Conservation (phyloP, 2,113 vertebrate species). For the Austrofundulus limnaeus region DNA sequence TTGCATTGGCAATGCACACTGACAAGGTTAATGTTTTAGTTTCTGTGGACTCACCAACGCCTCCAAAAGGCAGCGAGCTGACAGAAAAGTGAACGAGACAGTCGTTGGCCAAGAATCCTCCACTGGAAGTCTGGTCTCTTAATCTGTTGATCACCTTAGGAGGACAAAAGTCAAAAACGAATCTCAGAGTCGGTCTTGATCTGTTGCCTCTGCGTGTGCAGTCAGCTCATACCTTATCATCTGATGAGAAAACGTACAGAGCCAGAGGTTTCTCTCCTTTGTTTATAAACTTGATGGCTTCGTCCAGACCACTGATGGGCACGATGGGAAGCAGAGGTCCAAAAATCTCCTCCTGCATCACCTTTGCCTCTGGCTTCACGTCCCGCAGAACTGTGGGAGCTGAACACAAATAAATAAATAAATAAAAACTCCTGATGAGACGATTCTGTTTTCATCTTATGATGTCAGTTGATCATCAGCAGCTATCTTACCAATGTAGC, state of each 20-base stretch:
- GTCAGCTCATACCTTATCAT: constrained; percentile 80
- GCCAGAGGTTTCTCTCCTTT: constrained; percentile 89
- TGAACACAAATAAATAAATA: too few species aligned
- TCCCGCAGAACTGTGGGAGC: constrained; percentile 88
- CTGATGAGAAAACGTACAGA: constrained; percentile 86
- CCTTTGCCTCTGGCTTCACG: constrained; percentile 82
- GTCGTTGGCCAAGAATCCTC: constrained; percentile 85
- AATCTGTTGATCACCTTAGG: constrained; percentile 82
- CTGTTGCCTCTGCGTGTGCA: background rate
- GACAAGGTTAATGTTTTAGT: background rate
- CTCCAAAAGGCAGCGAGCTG: constrained; percentile 86
- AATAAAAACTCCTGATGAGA: background rate
- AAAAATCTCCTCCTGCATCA: constrained; percentile 98
- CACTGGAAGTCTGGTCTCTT: constrained; percentile 86
- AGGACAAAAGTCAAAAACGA: background rate
- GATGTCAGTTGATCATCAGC: background rate
- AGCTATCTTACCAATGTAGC: constrained; percentile 85
- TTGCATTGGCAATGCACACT: too few species aligned
- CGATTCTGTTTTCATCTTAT: background rate
- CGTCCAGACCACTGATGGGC: constrained; percentile 74
- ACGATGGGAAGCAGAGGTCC: constrained; percentile 91
- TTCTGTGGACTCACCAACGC: constrained; percentile 82
- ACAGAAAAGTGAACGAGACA: constrained; percentile 84
- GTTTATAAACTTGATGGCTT: constrained; percentile 92
- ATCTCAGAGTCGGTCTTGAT: background rate